phyloP scores from a whole-genome alignment of 53 echinoderm and acorn worm genomes.

The Paelopatides confundens region DNA sequence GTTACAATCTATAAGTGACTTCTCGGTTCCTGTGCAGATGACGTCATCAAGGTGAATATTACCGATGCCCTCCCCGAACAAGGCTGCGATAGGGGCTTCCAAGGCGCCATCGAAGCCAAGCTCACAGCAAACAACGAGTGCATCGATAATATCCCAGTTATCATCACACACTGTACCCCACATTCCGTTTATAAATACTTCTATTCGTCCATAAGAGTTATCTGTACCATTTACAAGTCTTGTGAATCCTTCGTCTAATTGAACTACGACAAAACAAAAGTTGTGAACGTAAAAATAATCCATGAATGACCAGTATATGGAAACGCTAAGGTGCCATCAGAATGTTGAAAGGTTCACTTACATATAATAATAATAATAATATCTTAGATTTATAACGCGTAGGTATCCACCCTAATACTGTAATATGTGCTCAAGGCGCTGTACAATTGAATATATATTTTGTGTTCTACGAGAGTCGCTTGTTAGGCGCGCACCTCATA shows the following conservation, averaged over 20 bases:
- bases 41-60: slow-evolving; percentile 58
- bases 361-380: too few relatives aligned
- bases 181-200: slow-evolving; percentile 33
- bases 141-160: slow-evolving; percentile 58
- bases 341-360: too few relatives aligned
- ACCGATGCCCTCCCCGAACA: slow-evolving; percentile 53
- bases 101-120: slow-evolving; percentile 55
- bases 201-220: slow-evolving; percentile 63
- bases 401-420: too few relatives aligned
- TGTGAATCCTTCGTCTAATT: neutral
- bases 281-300: too few relatives aligned
- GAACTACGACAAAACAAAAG: neutral
- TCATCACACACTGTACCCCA: slow-evolving; percentile 77
- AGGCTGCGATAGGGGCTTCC: neutral
- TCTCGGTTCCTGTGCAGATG: slow-evolving; percentile 45
- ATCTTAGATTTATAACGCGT: too few relatives aligned
- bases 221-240: slow-evolving; percentile 29
- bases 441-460: too few relatives aligned
- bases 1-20: slow-evolving; percentile 41
- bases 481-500: too few relatives aligned
- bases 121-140: slow-evolving; percentile 52
- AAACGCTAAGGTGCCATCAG: too few relatives aligned
- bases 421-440: too few relatives aligned
- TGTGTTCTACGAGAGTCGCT: too few relatives aligned
- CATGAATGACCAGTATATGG: too few relatives aligned